phyloP scores from a whole-genome alignment of 2,113 vertebrate species.

The Peromyscus leucopus region DNA sequence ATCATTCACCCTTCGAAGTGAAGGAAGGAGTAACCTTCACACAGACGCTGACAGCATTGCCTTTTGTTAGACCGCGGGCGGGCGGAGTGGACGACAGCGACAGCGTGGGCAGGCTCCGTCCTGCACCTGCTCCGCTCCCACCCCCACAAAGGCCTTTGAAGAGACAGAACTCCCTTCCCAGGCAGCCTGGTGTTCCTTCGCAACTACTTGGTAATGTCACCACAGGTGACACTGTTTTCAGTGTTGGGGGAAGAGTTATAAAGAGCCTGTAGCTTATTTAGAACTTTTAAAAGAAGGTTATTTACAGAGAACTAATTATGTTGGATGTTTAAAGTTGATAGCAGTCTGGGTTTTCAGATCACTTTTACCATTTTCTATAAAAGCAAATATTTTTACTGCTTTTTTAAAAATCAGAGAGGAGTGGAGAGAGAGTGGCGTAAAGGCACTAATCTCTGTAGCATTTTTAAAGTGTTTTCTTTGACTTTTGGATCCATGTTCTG shows the following conservation, averaged over 20 bases:
- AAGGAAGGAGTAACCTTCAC: neutral
- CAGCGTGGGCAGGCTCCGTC: neutral
- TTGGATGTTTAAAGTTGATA: neutral
- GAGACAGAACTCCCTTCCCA: neutral
- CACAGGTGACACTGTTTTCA: conserved; percentile 48
- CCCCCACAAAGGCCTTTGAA: neutral
- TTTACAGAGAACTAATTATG: neutral
- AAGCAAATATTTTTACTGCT: conserved; percentile 30
- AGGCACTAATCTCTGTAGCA: neutral
- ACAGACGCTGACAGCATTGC: too few species aligned
- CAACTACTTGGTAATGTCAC: conserved; percentile 8
- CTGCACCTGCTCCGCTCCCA: too few species aligned
- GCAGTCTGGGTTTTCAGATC: conserved; percentile 14
- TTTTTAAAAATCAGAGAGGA: neutral
- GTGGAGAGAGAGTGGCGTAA: neutral
- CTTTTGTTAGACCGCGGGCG: neutral
- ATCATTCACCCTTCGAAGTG: conserved; percentile 3
- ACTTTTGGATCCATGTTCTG: conserved; percentile 27
- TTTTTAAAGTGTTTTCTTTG: conserved; percentile 40
- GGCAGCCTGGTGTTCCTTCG: neutral
- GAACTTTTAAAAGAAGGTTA: neutral
- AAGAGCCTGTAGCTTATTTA: neutral
- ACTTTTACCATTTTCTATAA: neutral
- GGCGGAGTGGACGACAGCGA: neutral
- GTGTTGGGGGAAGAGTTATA: neutral